Evolutionary conservation across 2,888 invertebrate genomes (phyloP), one percentile per base, ranked within the genome.

Genomic region (Drosophila sordidula): DNA sequence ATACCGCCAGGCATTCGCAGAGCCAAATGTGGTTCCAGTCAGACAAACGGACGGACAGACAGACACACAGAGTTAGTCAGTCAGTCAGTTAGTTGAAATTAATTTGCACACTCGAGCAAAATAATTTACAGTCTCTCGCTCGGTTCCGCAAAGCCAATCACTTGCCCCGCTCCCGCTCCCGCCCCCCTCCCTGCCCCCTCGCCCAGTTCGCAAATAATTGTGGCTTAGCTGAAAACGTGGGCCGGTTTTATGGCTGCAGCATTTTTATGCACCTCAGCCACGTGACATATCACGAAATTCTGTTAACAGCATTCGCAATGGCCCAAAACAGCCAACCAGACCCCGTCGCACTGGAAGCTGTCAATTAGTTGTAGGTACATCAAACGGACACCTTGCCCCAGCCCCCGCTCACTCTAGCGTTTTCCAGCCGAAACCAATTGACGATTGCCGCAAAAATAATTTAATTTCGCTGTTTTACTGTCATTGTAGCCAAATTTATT

Each of bases 251-350:
- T 81, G 61, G 68, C 59, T 58, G 57, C 47, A 56, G 39, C 45
- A 58, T 54, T 70, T 79, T 58, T 67, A 70, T 74, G 59, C 78
- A 75, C 38, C 71, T 79, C 72, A 52, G 80, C 70, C 87, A 69
- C 75, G 87, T 83, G 89, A 83, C 83, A 83, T 87, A 83, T 83
- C 89, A 88, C 83, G 89, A 87, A 87, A 69, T 77, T 65, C 71
- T 66, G 83, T 80, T 78, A 81, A 75, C 81, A 63, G 62, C 66
- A 77, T 61, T 72, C 63, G 45, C 47, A 66, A 70, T 65, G 66
- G 55, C 64, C 55, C 41, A 39, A 50, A 63, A 63, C 68, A 29
- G 18, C 22, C 52, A 22, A 14, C 32, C 39, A 58, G 42, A 11
- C 54, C 38, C 49, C 9, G 42, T 34, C 32, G 50, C 68, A 80